These are phyloP conservation scores for Eulemur rufifrons DNA, from an alignment of 2,113 vertebrate genomes.

Conservation along the genomic window DNA sequence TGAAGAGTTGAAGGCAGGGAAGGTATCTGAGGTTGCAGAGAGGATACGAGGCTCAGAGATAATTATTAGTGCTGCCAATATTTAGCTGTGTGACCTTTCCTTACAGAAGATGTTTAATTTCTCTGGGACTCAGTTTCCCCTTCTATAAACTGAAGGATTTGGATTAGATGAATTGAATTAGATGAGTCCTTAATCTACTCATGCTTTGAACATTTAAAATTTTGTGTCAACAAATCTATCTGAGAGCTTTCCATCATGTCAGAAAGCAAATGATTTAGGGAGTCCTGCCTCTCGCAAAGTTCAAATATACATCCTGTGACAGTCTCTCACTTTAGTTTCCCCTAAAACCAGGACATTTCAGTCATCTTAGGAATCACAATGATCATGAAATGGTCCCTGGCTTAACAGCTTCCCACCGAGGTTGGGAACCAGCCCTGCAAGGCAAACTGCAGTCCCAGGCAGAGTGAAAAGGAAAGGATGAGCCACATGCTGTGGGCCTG, in stretches of 20 bases:
- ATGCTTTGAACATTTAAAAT: background rate
- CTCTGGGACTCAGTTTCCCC: background rate
- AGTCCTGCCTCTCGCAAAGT: background rate
- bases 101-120: background rate
- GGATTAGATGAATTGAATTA: background rate
- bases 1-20: background rate
- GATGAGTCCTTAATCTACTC: background rate
- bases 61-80: background rate
- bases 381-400: background rate
- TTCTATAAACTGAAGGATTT: constrained; percentile 20
- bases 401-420: background rate
- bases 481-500: no score
- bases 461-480: background rate
- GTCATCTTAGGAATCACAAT: background rate
- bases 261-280: background rate
- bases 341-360: background rate
- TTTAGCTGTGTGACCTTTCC: background rate
- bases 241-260: background rate
- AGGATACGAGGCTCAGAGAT: background rate
- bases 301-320: background rate
- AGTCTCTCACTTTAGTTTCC: background rate
- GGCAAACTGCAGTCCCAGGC: background rate
- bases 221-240: background rate
- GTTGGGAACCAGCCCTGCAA: background rate
- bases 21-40: background rate